These are phyloP conservation scores for Lymantria monacha DNA, from an alignment of 2,888 invertebrate species.

Conservation along the genomic window DNA sequence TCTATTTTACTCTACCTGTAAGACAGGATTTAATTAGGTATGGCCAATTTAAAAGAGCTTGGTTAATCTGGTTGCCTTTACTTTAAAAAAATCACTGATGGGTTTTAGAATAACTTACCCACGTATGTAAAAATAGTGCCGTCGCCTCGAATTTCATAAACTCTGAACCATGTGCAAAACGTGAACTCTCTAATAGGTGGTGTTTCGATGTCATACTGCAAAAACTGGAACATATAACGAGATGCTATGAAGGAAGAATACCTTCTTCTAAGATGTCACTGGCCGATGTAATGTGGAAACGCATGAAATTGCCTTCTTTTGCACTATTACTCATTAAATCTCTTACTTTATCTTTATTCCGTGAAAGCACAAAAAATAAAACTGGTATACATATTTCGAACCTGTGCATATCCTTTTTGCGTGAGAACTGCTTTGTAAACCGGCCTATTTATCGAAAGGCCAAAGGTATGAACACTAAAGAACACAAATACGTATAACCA, in stretches of 20 bases:
- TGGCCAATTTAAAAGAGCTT: too few relatives aligned
- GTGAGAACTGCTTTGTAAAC: slow-evolving; percentile 84
- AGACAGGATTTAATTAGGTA: too few relatives aligned
- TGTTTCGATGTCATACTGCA: slow-evolving; percentile 86
- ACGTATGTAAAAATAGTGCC: slow-evolving; percentile 69
- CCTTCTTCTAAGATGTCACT: too few relatives aligned
- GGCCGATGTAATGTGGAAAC: too few relatives aligned
- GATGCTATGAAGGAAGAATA: too few relatives aligned
- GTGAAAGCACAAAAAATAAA: too few relatives aligned
- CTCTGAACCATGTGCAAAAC: slow-evolving; percentile 90
- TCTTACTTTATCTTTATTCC: too few relatives aligned
- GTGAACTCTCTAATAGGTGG: slow-evolving; percentile 91
- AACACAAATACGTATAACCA: slow-evolving; percentile 34
- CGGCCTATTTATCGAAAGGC: slow-evolving; percentile 56
- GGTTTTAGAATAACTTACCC: slow-evolving; percentile 44
- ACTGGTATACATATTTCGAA: slow-evolving; percentile 33
- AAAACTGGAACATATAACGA: slow-evolving; percentile 51
- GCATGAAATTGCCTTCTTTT: too few relatives aligned
- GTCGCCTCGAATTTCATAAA: slow-evolving; percentile 75
- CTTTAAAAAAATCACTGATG: neutral
- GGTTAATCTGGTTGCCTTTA: too few relatives aligned
- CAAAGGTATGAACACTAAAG: slow-evolving; percentile 31
- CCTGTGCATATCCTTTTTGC: slow-evolving; percentile 87
- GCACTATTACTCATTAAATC: too few relatives aligned
- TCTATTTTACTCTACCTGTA: too few relatives aligned